Evolutionary conservation across 2,888 invertebrate species (phyloP).

Genomic region (Hypolimnas misippus): DNA sequence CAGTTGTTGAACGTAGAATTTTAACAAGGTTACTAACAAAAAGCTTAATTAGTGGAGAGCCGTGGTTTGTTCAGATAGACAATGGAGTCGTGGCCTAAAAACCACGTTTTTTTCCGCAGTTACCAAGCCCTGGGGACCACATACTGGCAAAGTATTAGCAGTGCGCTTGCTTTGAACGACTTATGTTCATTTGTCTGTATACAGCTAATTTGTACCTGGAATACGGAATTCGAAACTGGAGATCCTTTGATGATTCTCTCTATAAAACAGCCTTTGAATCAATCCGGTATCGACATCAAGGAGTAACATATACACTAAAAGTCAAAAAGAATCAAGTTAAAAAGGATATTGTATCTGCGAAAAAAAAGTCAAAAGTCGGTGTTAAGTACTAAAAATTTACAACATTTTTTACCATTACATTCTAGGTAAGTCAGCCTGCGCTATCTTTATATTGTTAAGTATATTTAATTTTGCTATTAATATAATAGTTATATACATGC

Average conservation of each 20-base stretch:
- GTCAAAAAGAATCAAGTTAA: too few species aligned
- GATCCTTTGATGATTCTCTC: background rate
- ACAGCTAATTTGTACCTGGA: constrained; percentile 6
- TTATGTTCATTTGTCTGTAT: constrained; percentile 32
- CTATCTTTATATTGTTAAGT: too few species aligned
- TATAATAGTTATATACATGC: too few species aligned
- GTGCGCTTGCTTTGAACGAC: constrained; percentile 26
- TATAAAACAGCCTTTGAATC: background rate
- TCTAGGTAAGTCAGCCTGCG: too few species aligned
- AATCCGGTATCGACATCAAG: background rate
- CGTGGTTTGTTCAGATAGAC: constrained; percentile 40
- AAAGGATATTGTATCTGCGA: too few species aligned
- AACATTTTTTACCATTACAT: too few species aligned
- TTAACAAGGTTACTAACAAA: constrained; percentile 45
- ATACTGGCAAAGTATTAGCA: constrained; percentile 33
- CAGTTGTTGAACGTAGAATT: constrained; percentile 39
- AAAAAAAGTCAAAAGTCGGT: too few species aligned
- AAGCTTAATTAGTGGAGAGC: constrained; percentile 44
- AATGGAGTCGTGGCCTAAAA: constrained; percentile 38
- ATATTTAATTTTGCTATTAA: too few species aligned
- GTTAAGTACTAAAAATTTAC: too few species aligned
- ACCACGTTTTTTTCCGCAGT: constrained; percentile 35
- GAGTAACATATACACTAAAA: too few species aligned
- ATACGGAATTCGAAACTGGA: constrained; percentile 3
- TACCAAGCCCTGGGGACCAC: constrained; percentile 38